Evolutionary conservation across 2,888 invertebrate genomes (phyloP), one percentile per base, ranked within the genome.

Genomic region (Cremastobaeus sp.): DNA sequence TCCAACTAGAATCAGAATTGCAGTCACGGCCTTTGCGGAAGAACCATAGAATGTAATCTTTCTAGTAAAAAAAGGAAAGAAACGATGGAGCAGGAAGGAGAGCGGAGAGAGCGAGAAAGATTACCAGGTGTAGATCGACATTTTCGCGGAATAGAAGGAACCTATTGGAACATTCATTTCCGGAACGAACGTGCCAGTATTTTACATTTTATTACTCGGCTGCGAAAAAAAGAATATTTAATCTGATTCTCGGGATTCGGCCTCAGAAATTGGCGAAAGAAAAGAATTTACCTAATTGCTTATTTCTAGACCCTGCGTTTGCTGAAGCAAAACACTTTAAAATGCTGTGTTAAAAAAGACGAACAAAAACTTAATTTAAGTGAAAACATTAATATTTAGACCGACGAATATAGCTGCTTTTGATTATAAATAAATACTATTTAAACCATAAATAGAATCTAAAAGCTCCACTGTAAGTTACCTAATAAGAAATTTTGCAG

Each of bases 1-100:
- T 68, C 68, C 71, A 68, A 71, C 43, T 64, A 71, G 64, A 71
- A 71, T 75, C 75, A 72, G 66, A 71, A 75, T 75, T 66, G 64
- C 75, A 72, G 71, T 75, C 75, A 75, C 75, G 75, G 71, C 55
- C 43, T 50, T 50, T 37, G 69, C 50, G 65, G 47, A 69, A 65
- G 60, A 64, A 62, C 64, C 68, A 64, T 68, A 59, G 68, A 64
- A 72, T 68, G 75, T 75, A 66, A 75, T 71, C 68, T 70, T 66
- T 66, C 57, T 18, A 30, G 47, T 62, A 50, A 55, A 60, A 59
- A 55, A 54, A 43, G 21, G 20, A 48, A 30, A 39, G 15, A 48
- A 54, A 43, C 6, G 15, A 8, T 3, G 32, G n/a, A 28, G 9
- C 30, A 48, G 28, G 1, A 3, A 14, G 11, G 9, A 9, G 20